Conservation (phyloP, 2,888 invertebrate genomes). For the Pelosia muscerda region DNA sequence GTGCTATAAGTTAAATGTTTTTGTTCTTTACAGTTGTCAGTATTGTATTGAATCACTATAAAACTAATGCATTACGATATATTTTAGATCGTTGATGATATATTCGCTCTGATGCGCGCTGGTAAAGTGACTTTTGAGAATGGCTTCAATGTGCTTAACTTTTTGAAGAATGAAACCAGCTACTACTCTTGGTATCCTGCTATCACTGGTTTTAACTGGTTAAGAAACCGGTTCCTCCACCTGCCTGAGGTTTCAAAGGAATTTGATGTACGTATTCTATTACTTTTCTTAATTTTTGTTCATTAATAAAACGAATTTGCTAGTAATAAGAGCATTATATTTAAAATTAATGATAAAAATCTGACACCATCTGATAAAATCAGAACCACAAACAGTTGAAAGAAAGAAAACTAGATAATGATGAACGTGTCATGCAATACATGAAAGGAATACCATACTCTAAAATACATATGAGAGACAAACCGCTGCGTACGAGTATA, state of each 20-base stretch:
- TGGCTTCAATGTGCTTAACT: slow-evolving; percentile 76
- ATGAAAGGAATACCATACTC: too few species aligned
- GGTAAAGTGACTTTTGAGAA: slow-evolving; percentile 63
- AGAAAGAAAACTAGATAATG: too few species aligned
- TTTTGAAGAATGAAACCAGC: slow-evolving; percentile 75
- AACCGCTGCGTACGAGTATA: not conserved
- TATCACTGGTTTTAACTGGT: slow-evolving; percentile 75
- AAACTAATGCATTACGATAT: slow-evolving; percentile 9
- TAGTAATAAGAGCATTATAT: too few species aligned
- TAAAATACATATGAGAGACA: too few species aligned
- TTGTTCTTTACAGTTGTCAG: not conserved
- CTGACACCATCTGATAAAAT: too few species aligned
- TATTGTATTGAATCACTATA: not conserved
- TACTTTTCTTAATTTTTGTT: not conserved
- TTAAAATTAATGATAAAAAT: too few species aligned
- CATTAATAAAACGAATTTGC: not conserved
- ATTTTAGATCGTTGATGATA: slow-evolving; percentile 78
- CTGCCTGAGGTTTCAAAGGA: slow-evolving; percentile 63
- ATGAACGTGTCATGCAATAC: too few species aligned
- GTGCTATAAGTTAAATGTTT: not conserved
- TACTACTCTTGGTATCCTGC: slow-evolving; percentile 82
- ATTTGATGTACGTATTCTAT: slow-evolving; percentile 70
- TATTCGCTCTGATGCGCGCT: slow-evolving; percentile 79
- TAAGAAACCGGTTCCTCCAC: slow-evolving; percentile 77
- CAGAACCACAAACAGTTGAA: too few species aligned